Evolutionary conservation across 2,113 vertebrate genomes (phyloP).

Genomic region (Megaptera novaeangliae): DNA sequence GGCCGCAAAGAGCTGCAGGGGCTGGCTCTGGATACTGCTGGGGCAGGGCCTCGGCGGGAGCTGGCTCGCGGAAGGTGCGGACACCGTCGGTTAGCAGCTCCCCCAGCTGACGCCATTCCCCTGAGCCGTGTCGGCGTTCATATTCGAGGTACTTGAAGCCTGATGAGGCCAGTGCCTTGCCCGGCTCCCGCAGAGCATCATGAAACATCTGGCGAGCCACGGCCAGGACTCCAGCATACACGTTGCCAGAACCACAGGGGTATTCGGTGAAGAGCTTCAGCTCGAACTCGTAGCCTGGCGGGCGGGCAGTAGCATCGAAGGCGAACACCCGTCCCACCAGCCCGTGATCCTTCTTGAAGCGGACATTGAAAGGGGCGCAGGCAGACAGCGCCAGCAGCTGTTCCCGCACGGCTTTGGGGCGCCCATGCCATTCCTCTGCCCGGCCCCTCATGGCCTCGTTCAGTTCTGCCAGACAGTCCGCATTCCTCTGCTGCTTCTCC

Average conservation of each 20-base stretch:
- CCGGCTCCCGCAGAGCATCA: slow-evolving; percentile 87
- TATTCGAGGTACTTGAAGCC: slow-evolving; percentile 91
- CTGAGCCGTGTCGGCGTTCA: slow-evolving; percentile 86
- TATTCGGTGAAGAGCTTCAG: slow-evolving; percentile 91
- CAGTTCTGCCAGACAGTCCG: slow-evolving; percentile 81
- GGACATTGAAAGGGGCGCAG: slow-evolving; percentile 89
- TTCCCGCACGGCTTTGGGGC: slow-evolving; percentile 87
- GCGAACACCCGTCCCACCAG: slow-evolving; percentile 88
- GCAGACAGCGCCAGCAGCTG: slow-evolving; percentile 84
- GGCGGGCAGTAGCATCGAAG: slow-evolving; percentile 83
- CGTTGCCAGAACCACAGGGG: slow-evolving; percentile 86
- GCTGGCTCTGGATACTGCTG: slow-evolving; percentile 84
- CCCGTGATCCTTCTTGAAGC: slow-evolving; percentile 92
- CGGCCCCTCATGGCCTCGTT: slow-evolving; percentile 86
- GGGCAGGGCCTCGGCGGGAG: slow-evolving; percentile 84
- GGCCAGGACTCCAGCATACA: slow-evolving; percentile 86
- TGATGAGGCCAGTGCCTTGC: slow-evolving; percentile 87
- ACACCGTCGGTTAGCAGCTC: slow-evolving; percentile 89
- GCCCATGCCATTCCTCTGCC: slow-evolving; percentile 88
- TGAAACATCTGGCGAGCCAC: slow-evolving; percentile 92
- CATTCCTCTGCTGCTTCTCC: slow-evolving; percentile 80
- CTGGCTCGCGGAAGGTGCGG: slow-evolving; percentile 88
- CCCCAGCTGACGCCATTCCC: slow-evolving; percentile 90
- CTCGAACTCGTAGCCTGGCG: slow-evolving; percentile 85
- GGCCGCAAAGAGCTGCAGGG: slow-evolving; percentile 76